Evolutionary conservation across 2,113 vertebrate genomes (phyloP), one percentile per base, ranked within the genome.

Genomic region (Notarius quadriscutis): DNA sequence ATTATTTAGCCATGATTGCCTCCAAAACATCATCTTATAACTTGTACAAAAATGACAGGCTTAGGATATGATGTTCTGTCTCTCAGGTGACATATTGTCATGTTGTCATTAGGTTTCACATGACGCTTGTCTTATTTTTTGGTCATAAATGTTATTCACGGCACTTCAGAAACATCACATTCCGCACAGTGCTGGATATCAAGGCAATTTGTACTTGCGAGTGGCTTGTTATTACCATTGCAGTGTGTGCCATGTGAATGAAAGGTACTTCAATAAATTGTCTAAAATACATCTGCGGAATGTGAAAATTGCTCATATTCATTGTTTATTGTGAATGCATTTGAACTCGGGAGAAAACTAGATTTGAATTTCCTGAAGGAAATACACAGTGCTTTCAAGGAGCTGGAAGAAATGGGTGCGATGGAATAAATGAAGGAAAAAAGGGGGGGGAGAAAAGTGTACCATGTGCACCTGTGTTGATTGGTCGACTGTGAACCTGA

Each of bases 261-360:
- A 92, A 91, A 92, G 82, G 60, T 51, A 81, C 81, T 55, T 51
- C 57, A 85, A 58, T n/a, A 27, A 63, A 72, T 90, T 55, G 88
- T 90, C 88, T 81, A 91, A 80, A 88, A 91, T 89, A 83, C 88
- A 87, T 89, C 69, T 86, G 79, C 87, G 82, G 55, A 91, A 92
- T 34, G 11, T 11, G 75, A 57, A 79, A 67, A 41, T 79, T 79
- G 25, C 60, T 41, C 69, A 63, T 65, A 67, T 79, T n/a, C 18
- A 79, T 63, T 78, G 84, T 78, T n/a, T 63, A 85, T 25, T n/a
- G 57, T 20, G 14, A 85, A 41, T 78, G 58, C 71, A 85, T 85
- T 63, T 78, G 58, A 55, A 84, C n/a, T 69, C 41, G 83, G 87
- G 84, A 88, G 74, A 89, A 89, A 91, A 51, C 48, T 72, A 77